These are phyloP conservation scores for Pseudopleuronectes americanus DNA, from an alignment of 2,797 vertebrate species.

Conservation along the genomic window DNA sequence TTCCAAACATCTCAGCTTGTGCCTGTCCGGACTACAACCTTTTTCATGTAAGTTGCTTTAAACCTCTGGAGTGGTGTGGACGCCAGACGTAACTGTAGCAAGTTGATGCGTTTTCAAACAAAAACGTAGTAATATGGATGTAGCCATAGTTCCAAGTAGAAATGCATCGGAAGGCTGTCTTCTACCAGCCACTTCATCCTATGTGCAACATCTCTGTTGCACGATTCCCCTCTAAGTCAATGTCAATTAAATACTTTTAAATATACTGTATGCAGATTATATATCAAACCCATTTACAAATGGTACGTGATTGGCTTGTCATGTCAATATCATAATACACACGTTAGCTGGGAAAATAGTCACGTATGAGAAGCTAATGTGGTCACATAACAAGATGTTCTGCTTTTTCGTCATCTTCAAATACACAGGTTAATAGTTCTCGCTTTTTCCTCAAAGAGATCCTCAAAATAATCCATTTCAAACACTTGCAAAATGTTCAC, in stretches of 20 bases:
- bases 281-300: constrained; percentile 79
- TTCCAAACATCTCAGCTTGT: too few relatives aligned
- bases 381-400: constrained; percentile 60
- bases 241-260: constrained; percentile 73
- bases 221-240: constrained; percentile 38
- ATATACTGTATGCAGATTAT: constrained; percentile 76
- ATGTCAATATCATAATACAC: constrained; percentile 76
- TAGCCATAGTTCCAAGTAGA: constrained; percentile 37
- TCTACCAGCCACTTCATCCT: constrained; percentile 39
- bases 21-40: too few relatives aligned
- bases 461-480: constrained; percentile 58
- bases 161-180: constrained; percentile 53
- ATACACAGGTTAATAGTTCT: constrained; percentile 71
- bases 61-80: too few relatives aligned
- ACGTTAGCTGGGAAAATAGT: constrained; percentile 75
- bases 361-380: constrained; percentile 74
- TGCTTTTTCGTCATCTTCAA: constrained; percentile 66
- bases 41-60: too few relatives aligned
- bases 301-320: constrained; percentile 76
- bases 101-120: too few relatives aligned
- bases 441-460: constrained; percentile 50
- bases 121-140: too few relatives aligned
- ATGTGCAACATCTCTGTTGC: constrained; percentile 50
- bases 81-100: too few relatives aligned
- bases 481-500: constrained; percentile 79